Base-by-base conservation (phyloP, 2,888 invertebrate species). In the Orthosia cruda region DNA sequence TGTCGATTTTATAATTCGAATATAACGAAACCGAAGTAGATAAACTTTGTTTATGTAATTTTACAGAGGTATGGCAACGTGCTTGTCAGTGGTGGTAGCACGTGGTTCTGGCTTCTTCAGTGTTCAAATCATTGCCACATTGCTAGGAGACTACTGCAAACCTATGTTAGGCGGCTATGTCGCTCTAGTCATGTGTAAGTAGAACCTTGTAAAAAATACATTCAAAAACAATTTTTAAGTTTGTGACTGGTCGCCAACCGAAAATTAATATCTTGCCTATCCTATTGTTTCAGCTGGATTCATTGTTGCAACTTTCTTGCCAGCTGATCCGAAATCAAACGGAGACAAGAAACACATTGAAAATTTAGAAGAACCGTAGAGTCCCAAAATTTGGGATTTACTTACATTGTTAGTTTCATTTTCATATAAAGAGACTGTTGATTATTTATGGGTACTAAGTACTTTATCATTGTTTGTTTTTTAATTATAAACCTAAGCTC, bases 81-180 rank as follows among this genome's bases (percentile, higher is more conserved):
- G 95, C 77, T 85, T 95, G 5, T 95, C 95, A 0, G 94, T 96
- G 69, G 93, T 96, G 58, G 94, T 95, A 40, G 94, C 95, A 0
- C 92, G 96, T 54, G 95, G 95, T 0, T 94, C 94, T 66, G 95
- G 95, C 0, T 95, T 96, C 87, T 87, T 95, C 80, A 95, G 96
- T 75, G 94, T 96, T 18, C 96, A 96, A 77, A 80, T 96, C 47
- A 96, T 96, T 52, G 95, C 92, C 0, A 86, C 80, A 3, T 87
- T 95, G 4, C 88, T 95, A 3, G 88, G 87, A 2, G 86, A 92
- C 69, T 79, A 95, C 85, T 96, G 96, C 84, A 90, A 89, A 23
- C 90, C 93, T 0, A 93, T 94, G 93, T 82, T 95, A 57, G 83
- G 88, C 54, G 93, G 93, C 52, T 96, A 95, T 74, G 84, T 95